phyloP scores from a whole-genome alignment of 2,888 invertebrate genomes.

The Pycnomerus fuliginosus region DNA sequence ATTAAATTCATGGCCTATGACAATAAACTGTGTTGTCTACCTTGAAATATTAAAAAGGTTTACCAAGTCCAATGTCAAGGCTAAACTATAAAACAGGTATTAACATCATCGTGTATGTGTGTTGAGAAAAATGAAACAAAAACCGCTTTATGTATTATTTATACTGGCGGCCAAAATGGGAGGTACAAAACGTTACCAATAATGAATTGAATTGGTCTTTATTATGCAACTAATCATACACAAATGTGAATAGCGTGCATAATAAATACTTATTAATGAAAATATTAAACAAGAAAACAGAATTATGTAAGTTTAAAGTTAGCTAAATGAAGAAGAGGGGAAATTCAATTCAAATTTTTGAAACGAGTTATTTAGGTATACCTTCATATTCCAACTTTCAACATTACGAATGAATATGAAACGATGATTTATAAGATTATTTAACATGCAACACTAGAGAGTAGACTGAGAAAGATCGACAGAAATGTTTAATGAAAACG shows the following conservation, averaged over 20 bases:
- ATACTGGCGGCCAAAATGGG: too few species aligned
- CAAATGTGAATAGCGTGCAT: background rate
- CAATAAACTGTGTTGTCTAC: constrained; percentile 34
- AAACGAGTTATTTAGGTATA: background rate
- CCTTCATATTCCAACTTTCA: background rate
- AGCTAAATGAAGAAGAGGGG: background rate
- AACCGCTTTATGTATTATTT: too few species aligned
- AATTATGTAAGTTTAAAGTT: background rate
- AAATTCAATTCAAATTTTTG: background rate
- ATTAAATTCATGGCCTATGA: constrained; percentile 37
- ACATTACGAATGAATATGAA: background rate
- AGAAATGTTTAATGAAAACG: too few species aligned
- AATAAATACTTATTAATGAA: background rate
- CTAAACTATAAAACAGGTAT: constrained; percentile 20
- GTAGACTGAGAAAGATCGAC: too few species aligned
- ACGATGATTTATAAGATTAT: too few species aligned
- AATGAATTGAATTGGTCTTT: constrained; percentile 1
- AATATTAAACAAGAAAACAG: background rate
- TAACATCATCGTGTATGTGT: constrained; percentile 5
- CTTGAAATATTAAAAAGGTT: constrained; percentile 33
- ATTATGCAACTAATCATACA: constrained; percentile 24
- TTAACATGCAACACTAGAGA: too few species aligned
- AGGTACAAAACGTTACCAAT: constrained; percentile 1
- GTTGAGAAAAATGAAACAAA: background rate
- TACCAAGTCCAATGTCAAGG: constrained; percentile 35